Percentiles rank a stretch among this genome's conserved stretches.
Conservation (phyloP, 2,888 invertebrate species). For the Dynastes hyllus region DNA sequence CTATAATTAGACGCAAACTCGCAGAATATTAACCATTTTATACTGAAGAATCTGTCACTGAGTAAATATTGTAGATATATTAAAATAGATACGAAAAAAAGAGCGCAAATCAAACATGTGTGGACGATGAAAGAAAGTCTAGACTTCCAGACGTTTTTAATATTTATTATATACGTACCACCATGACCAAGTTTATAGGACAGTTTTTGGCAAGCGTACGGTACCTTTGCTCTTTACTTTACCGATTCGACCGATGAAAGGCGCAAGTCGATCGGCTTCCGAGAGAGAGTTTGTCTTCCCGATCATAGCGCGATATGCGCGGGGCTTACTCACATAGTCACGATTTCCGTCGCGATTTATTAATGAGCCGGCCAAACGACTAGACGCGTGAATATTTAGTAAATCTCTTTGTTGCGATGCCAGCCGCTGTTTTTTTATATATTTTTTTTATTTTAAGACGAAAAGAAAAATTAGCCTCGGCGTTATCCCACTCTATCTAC, state of each 20-base stretch:
- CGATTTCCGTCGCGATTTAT: conserved; percentile 26
- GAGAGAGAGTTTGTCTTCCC: conserved; percentile 3
- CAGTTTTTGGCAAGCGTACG: conserved; percentile 7
- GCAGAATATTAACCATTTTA: too few relatives aligned
- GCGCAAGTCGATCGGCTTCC: conserved; percentile 1
- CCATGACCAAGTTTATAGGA: conserved; percentile 9
- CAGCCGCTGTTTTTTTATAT: conserved; percentile 11
- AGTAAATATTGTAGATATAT: too few relatives aligned
- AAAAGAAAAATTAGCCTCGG: neutral
- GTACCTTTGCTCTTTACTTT: neutral
- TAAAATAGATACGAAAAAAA: too few relatives aligned
- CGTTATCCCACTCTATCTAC: neutral
- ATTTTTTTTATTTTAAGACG: conserved; percentile 3
- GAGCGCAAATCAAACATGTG: too few relatives aligned
- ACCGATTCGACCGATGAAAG: conserved; percentile 17
- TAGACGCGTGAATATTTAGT: conserved; percentile 44
- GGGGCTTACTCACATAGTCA: neutral
- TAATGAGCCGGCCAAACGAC: conserved; percentile 43
- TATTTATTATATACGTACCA: neutral
- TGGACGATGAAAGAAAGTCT: too few relatives aligned
- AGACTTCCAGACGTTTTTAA: too few relatives aligned
- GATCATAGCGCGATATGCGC: neutral
- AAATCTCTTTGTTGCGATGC: conserved; percentile 47
- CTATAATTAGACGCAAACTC: too few relatives aligned
- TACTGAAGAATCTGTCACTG: too few relatives aligned